Conservation (phyloP, 2,797 vertebrate genomes). For the Catamblyrhynchus diadema region DNA sequence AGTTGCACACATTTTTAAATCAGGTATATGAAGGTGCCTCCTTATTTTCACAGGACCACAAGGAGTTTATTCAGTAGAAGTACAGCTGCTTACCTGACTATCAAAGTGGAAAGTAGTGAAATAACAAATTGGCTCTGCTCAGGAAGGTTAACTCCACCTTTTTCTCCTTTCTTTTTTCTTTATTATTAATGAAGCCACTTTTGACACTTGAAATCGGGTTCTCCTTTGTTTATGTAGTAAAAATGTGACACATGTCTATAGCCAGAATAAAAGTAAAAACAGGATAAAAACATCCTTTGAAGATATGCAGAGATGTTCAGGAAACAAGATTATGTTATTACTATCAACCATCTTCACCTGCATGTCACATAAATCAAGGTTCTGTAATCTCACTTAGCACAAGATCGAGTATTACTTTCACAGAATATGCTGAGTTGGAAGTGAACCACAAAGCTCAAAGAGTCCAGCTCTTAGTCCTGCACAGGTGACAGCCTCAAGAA, state of each 20-base stretch:
- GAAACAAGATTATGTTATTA: neutral
- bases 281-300: neutral
- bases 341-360: neutral
- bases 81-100: neutral
- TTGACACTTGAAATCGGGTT: neutral
- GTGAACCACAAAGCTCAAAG: neutral
- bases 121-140: neutral
- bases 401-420: neutral
- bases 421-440: neutral
- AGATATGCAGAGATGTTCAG: neutral
- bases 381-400: neutral
- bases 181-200: neutral
- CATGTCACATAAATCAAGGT: neutral
- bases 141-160: neutral
- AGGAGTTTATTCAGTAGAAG: neutral
- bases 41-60: neutral
- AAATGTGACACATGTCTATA: neutral
- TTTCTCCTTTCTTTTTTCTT: neutral
- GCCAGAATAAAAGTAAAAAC: neutral
- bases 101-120: neutral
- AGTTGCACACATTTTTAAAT: neutral
- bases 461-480: neutral
- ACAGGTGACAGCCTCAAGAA: neutral
- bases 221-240: neutral
- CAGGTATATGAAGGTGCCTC: neutral